Evolutionary conservation across 2,797 vertebrate genomes (phyloP), one percentile per base, ranked within the genome.

Genomic region (Eutrigla gurnardus): DNA sequence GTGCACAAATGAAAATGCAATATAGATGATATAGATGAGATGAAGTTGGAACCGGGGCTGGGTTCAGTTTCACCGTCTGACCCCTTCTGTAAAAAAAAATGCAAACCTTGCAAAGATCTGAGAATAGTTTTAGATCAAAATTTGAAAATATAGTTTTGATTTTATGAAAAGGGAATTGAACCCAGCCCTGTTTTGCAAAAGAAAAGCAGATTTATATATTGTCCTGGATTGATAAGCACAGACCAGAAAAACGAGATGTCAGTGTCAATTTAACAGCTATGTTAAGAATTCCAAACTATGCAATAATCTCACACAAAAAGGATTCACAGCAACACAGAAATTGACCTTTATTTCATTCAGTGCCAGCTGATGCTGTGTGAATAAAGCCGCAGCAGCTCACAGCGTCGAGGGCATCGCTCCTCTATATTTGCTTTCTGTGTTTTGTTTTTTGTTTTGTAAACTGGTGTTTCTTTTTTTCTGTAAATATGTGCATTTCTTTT

Each of bases 261-360:
- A 84, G 88, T 92, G 90, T 93, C 91, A 92, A 90, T 91, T 89
- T 78, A 92, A 90, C 82, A 93, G 91, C 88, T 92, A 92, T 91
- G 86, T 92, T 91, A 93, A 92, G 86, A 94, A 92, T 91, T 95
- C 92, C 91, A 93, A 95, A 94, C 95, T 96, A 96, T 96, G 95
- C 95, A 96, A 96, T 95, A 95, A 94, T 93, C 87, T 91, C 88
- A 85, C 87, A 87, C 61, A 85, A 70, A 82, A 92, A 93, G 89
- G 91, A 91, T 93, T 91, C 87, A 92, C 83, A 86, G 89, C 89
- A 89, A 93, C 92, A 93, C 78, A 88, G 70, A 92, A 88, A 91
- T 81, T 75, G 78, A 91, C 86, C 91, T 89, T 89, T 86, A 78
- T 79, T 88, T 89, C 81, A 86, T 86, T 75, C 82, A 82, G 85